Evolutionary conservation across 1,140 invertebrate species (phyloP).

Genomic region (Pygmarrhopalites habei): DNA sequence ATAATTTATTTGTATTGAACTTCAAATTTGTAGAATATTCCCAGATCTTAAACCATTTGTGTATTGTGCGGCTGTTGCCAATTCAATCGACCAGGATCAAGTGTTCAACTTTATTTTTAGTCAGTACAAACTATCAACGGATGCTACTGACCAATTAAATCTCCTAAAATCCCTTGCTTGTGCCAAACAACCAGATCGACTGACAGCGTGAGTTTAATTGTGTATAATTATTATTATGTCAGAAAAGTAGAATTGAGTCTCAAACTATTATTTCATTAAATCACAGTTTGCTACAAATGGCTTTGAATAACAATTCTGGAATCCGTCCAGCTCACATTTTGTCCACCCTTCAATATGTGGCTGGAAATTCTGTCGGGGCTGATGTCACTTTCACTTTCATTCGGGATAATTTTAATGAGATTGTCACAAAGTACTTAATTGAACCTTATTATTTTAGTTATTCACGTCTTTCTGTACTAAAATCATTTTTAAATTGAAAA

Average conservation of each 20-base stretch:
- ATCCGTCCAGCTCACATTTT: constrained; percentile 11
- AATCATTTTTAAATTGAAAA: no score
- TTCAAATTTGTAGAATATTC: no score
- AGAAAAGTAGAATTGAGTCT: background rate
- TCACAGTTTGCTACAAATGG: constrained; percentile 22
- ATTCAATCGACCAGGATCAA: constrained; percentile 68
- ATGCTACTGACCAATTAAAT: constrained; percentile 13
- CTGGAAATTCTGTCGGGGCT: constrained; percentile 30
- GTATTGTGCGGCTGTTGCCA: constrained; percentile 67
- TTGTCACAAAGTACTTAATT: no score
- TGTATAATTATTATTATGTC: background rate
- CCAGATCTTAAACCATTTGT: constrained; percentile 44
- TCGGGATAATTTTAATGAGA: constrained; percentile 12
- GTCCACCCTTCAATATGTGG: constrained; percentile 24
- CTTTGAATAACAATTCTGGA: constrained; percentile 18
- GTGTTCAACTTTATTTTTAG: constrained; percentile 59
- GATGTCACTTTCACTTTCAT: constrained; percentile 22
- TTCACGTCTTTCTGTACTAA: no score
- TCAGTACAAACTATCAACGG: constrained; percentile 48
- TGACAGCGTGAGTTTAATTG: constrained; percentile 3
- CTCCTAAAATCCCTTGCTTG: constrained; percentile 27
- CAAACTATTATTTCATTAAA: background rate
- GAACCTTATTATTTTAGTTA: no score
- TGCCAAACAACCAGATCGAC: constrained; percentile 11
- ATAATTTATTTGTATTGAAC: background rate